phyloP scores from a whole-genome alignment of 2,888 invertebrate genomes.

The Cerastoderma edule region DNA sequence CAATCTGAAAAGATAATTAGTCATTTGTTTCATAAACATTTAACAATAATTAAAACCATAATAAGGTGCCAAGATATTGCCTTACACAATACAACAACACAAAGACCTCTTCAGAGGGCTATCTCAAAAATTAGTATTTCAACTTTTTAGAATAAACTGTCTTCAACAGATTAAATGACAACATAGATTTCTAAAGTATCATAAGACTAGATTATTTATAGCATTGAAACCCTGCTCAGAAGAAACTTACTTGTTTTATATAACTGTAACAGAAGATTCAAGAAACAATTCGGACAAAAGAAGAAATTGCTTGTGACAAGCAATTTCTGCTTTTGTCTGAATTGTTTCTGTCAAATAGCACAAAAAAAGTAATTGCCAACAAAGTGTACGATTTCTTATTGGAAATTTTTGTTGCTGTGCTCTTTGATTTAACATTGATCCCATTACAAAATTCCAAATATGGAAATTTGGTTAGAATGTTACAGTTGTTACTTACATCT shows the following conservation, averaged over 20 bases:
- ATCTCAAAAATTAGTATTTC: background rate
- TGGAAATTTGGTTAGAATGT: background rate
- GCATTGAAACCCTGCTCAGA: background rate
- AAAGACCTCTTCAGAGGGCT: background rate
- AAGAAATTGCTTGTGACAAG: background rate
- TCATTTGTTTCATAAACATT: background rate
- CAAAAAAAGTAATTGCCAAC: too few relatives aligned
- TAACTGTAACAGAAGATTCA: background rate
- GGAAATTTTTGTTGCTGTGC: background rate
- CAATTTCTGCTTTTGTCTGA: too few relatives aligned
- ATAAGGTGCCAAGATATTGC: background rate
- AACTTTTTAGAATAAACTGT: background rate
- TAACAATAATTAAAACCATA: background rate
- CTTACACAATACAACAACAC: background rate
- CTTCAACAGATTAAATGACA: background rate
- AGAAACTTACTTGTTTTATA: background rate
- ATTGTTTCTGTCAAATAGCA: too few relatives aligned
- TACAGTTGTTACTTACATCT: too few relatives aligned
- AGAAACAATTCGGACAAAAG: background rate
- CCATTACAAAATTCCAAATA: slow-evolving; percentile 3
- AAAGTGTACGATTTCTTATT: background rate
- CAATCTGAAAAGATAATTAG: slow-evolving; percentile 85
- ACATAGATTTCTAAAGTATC: background rate
- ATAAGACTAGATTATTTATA: background rate
- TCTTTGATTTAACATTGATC: background rate